Evolutionary conservation across 92 coral and sea anemone species (phyloP), one percentile per base, ranked within the genome.

Genomic region (Palythoa grandis): DNA sequence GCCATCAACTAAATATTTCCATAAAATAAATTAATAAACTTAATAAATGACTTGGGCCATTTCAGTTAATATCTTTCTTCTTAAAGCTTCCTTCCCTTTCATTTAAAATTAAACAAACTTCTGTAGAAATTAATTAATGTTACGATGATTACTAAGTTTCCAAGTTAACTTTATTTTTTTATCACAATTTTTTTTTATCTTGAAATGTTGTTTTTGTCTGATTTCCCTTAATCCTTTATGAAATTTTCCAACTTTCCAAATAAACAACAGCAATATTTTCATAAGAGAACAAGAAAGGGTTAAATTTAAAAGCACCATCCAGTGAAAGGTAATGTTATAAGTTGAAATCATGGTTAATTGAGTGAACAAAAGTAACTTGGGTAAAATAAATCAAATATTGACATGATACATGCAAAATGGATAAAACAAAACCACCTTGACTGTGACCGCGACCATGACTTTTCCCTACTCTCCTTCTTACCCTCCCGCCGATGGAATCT

Each of bases 341-440:
- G 52, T 22, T 39, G 1, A 50, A 43, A 1, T 29, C 1, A 50
- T 39, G 11, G 15, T 7, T 61, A 25, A 11, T 79, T 71, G 35
- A 79, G 50, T 7, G 20, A 47, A 48, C 8, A 12, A 16, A 56
- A 37, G 11, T 38, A 61, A 43, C 43, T 52, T 76, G 76, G n/a
- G 50, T n/a, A 53, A 69, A 69, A 22, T 22, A 67, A 22, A 22
- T 20, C 35, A 54, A 35, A 61, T n/a, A 20, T 58, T 70, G 3
- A 48, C 22, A 17, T 29, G 68, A 80, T 67, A 57, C 23, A 23
- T 4, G 17, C 52, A 77, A 68, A 83, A 82, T 84, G 61, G 76
- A 70, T 53, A 70, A 88, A 88, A 63, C 23, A 74, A 88, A 94
- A 92, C 97, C 97, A 95, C 98, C 98, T 95, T 90, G 94, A 89